phyloP scores from a whole-genome alignment of 2,797 vertebrate species.

The Carapus acus region DNA sequence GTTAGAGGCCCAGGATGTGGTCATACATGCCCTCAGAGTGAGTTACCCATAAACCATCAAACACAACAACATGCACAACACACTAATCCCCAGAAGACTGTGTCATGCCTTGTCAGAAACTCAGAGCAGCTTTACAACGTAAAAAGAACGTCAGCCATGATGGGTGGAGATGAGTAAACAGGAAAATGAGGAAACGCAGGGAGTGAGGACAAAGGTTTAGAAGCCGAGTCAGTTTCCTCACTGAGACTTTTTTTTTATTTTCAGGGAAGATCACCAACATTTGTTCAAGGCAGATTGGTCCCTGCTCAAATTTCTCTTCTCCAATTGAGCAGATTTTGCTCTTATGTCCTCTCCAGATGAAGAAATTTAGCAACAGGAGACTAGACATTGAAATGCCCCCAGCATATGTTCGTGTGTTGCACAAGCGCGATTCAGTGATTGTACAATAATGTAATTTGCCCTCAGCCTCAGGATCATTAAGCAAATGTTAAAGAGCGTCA shows the following conservation, averaged over 20 bases:
- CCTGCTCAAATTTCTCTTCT: not conserved
- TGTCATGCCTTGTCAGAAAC: not conserved
- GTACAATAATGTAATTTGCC: not conserved
- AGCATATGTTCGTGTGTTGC: no score
- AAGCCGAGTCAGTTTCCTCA: no score
- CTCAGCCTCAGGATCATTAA: not conserved
- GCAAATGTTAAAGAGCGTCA: no score
- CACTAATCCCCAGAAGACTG: constrained; percentile 4
- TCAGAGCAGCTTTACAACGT: constrained; percentile 20
- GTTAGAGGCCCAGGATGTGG: constrained; percentile 93
- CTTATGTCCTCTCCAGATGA: not conserved
- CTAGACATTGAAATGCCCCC: no score
- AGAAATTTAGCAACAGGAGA: no score
- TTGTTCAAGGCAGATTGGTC: constrained; percentile 17
- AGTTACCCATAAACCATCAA: no score
- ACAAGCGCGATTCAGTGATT: no score
- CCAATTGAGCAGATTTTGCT: not conserved
- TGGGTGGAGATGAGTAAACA: constrained; percentile 60
- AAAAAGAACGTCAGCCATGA: constrained; percentile 48
- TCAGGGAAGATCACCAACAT: constrained; percentile 12
- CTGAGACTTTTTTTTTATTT: constrained; percentile 31
- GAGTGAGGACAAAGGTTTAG: constrained; percentile 56
- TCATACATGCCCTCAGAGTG: constrained; percentile 96
- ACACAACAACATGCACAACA: not conserved
- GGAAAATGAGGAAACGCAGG: constrained; percentile 58